These are phyloP conservation scores for Oreortyx pictus DNA, from an alignment of 2,797 vertebrate species.

Conservation along the genomic window DNA sequence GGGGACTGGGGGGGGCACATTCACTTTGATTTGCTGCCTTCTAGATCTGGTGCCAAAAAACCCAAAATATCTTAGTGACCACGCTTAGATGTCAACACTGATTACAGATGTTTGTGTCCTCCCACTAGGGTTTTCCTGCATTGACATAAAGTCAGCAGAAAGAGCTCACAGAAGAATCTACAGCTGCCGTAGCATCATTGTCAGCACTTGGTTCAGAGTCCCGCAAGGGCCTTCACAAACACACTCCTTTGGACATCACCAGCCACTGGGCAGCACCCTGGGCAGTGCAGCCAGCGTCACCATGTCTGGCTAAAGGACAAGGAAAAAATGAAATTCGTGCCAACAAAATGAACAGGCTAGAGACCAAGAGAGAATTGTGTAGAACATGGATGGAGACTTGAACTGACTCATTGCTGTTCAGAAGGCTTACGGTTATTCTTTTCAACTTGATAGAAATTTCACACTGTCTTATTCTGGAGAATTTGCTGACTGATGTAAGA, in stretches of 20 bases:
- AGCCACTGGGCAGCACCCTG: not conserved
- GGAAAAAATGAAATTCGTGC: not conserved
- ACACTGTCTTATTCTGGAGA: not conserved
- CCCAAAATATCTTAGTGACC: constrained; percentile 3
- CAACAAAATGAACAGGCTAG: not conserved
- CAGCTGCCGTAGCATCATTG: not conserved
- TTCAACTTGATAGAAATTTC: not conserved
- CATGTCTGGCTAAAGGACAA: not conserved
- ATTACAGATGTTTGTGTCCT: constrained; percentile 15
- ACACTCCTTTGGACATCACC: not conserved
- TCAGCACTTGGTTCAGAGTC: not conserved
- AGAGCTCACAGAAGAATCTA: not conserved
- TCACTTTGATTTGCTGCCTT: not conserved
- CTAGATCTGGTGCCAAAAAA: constrained; percentile 29
- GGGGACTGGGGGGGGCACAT: not conserved
- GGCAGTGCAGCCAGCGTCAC: not conserved
- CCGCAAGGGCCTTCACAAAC: not conserved
- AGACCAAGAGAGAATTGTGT: not conserved
- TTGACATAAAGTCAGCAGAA: not conserved
- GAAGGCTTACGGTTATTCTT: not conserved
- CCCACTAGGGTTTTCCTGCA: not conserved
- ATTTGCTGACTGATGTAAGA: not conserved
- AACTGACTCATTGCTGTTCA: not conserved
- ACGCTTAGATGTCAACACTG: constrained; percentile 6
- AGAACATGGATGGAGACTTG: not conserved